Evolutionary conservation across 92 coral and sea anemone species (phyloP).

Genomic region (Diadumene lineata): DNA sequence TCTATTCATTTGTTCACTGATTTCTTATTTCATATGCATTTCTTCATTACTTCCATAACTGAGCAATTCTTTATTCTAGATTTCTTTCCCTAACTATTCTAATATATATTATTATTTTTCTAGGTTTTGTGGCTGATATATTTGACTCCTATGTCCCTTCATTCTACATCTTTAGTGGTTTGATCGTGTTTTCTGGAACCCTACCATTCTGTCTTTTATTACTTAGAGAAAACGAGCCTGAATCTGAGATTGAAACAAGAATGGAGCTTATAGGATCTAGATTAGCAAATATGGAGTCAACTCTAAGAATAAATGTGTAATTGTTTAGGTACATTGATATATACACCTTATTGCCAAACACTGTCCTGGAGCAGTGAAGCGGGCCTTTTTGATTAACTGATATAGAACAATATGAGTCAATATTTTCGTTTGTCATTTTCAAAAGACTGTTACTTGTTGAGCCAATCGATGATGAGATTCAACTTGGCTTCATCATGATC

Average conservation of each 20-base stretch:
- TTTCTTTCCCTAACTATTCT: background rate
- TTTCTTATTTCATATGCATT: background rate
- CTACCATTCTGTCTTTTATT: conserved; percentile 16
- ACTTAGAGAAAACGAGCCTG: background rate
- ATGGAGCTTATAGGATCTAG: conserved; percentile 9
- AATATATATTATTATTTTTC: background rate
- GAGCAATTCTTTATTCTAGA: background rate
- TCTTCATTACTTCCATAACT: background rate
- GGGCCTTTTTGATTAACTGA: too few species aligned
- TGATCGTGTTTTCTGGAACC: conserved; percentile 8
- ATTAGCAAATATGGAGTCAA: background rate
- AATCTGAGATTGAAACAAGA: background rate
- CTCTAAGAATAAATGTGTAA: background rate
- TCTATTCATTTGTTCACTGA: background rate
- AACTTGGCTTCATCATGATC: too few species aligned
- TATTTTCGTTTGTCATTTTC: too few species aligned
- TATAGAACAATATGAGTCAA: too few species aligned
- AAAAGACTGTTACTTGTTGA: too few species aligned
- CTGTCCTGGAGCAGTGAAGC: too few species aligned
- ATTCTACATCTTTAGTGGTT: conserved; percentile 19
- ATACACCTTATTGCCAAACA: too few species aligned
- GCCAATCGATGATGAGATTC: too few species aligned
- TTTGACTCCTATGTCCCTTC: conserved; percentile 19
- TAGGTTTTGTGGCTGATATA: conserved; percentile 21
- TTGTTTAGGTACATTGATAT: background rate